phyloP scores from a whole-genome alignment of 2,797 vertebrate species.

The Acanthurus lineatus region DNA sequence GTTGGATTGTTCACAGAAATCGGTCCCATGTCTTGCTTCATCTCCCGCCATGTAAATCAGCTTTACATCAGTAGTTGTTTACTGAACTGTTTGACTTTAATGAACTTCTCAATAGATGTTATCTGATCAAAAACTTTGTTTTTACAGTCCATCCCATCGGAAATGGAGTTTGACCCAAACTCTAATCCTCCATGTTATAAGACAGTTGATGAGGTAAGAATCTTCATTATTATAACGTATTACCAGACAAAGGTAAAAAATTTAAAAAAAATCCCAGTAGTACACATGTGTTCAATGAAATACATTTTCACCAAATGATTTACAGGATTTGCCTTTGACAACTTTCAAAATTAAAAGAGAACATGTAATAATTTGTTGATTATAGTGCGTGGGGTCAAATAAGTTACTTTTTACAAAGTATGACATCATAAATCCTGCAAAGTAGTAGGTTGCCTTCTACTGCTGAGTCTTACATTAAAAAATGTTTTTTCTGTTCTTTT shows the following conservation, averaged over 20 bases:
- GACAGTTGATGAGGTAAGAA: conserved; percentile 92
- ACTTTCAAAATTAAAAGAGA: not conserved
- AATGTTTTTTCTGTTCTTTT: conserved; percentile 19
- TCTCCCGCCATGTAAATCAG: conserved; percentile 92
- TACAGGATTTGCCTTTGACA: not conserved
- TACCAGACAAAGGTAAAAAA: not conserved
- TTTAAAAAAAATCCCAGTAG: not conserved
- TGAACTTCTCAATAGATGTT: not conserved
- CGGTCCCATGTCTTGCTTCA: conserved; percentile 97
- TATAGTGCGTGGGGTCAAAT: not conserved
- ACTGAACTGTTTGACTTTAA: not conserved
- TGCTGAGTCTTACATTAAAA: not conserved
- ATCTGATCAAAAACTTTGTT: conserved; percentile 26
- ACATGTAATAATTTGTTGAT: not conserved
- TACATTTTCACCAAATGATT: not conserved
- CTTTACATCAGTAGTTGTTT: not conserved
- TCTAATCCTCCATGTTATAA: conserved; percentile 97
- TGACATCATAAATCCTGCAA: not conserved
- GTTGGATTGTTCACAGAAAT: conserved; percentile 97
- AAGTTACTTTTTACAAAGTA: not conserved
- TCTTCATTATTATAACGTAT: not conserved
- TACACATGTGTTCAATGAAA: not conserved
- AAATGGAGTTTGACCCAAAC: conserved; percentile 97
- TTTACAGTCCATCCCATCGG: conserved; percentile 93
- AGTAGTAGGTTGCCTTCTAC: not conserved